Base-by-base conservation (phyloP, 2,113 vertebrate species). In the Passer montanus region DNA sequence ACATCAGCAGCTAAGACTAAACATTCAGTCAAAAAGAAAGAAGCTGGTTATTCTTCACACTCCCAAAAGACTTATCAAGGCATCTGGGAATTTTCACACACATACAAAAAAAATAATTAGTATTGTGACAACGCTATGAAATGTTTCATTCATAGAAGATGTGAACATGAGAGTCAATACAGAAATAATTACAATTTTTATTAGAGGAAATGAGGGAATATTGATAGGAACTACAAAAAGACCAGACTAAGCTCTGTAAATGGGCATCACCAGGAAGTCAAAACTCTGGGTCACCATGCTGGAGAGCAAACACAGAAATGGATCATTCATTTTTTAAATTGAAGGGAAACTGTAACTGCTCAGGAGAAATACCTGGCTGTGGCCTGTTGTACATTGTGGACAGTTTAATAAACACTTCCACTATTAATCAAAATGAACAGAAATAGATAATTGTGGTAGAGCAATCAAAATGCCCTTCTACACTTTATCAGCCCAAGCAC, bases 401-500 rank as follows among this genome's bases (percentile, higher is more conserved):
- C 49, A 83, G 18, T 67, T 89, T 27, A 74, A 72, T 64, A 44
- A 76, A 46, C 16, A 22, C 15, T 83, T 84, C 2, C 21, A 43
- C 33, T 24, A 0, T 69, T 53, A 84, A 69, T 30, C 26, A 74
- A 35, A n/a, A 11, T 41, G 33, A 90, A 63, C 16, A 73, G 31
- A 49, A 84, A 49, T 15, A 24, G 13, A 19, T 47, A 70, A 0
- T 39, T 74, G 31, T 44, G 33, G 52, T 81, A 50, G 22, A 69
- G 64, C 2, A 4, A 59, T 26, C 24, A 6, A 58, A 59, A 79
- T 35, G 17, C 35, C 27, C 14, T 62, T 83, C 59, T 30, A 2
- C 0, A 0, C 10, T 82, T 64, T 37, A 50, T 69, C 35, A 55
- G 27, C 30, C 20, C 3, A 1, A 66, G 17, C 10, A 8, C 11